Conservation (phyloP, 2,888 invertebrate genomes). For the Ommatoiulus sabulosus region DNA sequence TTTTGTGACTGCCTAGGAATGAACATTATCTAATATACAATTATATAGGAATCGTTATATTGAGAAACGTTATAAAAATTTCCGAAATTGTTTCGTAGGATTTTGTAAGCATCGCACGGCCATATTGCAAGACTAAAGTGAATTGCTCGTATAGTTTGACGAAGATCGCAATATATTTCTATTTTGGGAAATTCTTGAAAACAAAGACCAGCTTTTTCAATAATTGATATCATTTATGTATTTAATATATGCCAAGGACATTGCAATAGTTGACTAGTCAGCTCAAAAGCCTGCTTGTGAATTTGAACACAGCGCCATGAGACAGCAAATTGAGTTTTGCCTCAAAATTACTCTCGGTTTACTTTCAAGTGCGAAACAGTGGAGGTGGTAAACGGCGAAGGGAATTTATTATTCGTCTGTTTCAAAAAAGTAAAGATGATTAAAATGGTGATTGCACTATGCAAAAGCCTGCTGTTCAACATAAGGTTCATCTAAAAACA, state of each 20-base stretch:
- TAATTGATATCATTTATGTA: background rate
- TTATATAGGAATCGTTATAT: too few relatives aligned
- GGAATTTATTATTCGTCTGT: background rate
- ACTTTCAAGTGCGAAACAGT: slow-evolving; percentile 42
- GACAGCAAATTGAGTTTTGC: slow-evolving; percentile 38
- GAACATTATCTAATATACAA: too few relatives aligned
- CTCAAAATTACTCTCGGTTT: slow-evolving; percentile 26
- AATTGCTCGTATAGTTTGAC: too few relatives aligned
- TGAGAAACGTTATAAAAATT: too few relatives aligned
- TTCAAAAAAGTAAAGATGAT: slow-evolving; percentile 7
- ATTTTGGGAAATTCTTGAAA: background rate
- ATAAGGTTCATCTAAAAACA: slow-evolving; percentile 3
- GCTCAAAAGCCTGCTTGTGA: background rate
- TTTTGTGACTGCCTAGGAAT: too few relatives aligned
- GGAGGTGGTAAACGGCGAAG: slow-evolving; percentile 8
- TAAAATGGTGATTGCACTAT: slow-evolving; percentile 35
- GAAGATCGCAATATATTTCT: too few relatives aligned
- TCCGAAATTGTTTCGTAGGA: too few relatives aligned
- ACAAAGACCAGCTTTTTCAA: background rate
- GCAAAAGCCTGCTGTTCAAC: slow-evolving; percentile 31
- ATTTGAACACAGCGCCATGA: slow-evolving; percentile 29
- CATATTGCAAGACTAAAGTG: too few relatives aligned
- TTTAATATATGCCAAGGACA: slow-evolving; percentile 45
- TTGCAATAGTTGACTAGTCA: background rate
- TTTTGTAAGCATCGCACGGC: too few relatives aligned